Base-by-base conservation (phyloP, 2,797 vertebrate genomes). In the Eutrigla gurnardus region DNA sequence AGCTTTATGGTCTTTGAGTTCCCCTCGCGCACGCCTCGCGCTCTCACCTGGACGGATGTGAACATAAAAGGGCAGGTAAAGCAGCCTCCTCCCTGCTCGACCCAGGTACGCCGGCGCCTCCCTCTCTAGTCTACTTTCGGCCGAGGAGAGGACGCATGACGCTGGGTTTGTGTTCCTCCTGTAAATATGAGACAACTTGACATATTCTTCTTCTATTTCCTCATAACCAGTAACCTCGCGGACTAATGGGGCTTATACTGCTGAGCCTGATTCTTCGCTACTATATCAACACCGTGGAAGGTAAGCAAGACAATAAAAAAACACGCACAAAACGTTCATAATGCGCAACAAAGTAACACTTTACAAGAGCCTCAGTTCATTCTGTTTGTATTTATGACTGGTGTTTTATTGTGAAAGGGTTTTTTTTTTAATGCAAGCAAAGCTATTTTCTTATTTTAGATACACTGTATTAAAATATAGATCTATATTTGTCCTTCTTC, bases 241-340 rank as follows among this genome's bases (percentile, higher is more conserved):
- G 96, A 95, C 96, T 96, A 96, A 99, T 99, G 97, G 97, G 96
- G 96, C 95, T 96, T 95, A 92, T 96, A 93, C 94, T 96, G 91
- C 93, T 98, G 88, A 96, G 93, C 93, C 95, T 99, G 92, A 86
- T 97, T 93, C 95, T 98, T 86, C 93, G 95, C 83, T 96, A 96
- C 89, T 97, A 95, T 94, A 93, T 95, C 93, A 89, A 90, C 93
- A 86, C 89, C 86, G 97, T 94, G 84, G 95, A 96, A 94, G 97
- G 98, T 99, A 96, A 98, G 97, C 68, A 32, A 15, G 17, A 18
- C 37, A 52, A 25, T 65, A 25, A 17, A 50, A 75, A 60, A 50
- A 59, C 67, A 72, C 10, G 4, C 42, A 82, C 2, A 25, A 25
- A 72, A 65, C 8, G 40, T 82, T 80, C 59, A 77, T 65, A 46